These are phyloP conservation scores for Amphipyra berbera DNA, from an alignment of 2,888 invertebrate species.

Conservation along the genomic window DNA sequence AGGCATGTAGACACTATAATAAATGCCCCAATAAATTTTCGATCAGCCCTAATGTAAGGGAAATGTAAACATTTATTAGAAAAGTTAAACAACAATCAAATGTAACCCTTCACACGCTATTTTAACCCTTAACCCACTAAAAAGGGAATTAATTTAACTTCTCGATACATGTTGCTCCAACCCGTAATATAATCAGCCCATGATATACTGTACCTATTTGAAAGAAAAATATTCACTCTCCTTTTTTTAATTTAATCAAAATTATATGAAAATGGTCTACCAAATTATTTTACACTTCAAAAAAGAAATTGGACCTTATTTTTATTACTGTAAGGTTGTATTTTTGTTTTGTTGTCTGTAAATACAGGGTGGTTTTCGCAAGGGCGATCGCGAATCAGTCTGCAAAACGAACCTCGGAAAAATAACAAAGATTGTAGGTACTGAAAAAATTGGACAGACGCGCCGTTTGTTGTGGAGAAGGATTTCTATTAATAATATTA, in stretches of 20 bases:
- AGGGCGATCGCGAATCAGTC: constrained; percentile 64
- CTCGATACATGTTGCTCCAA: constrained; percentile 27
- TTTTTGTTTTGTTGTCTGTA: constrained; percentile 17
- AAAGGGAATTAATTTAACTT: constrained; percentile 36
- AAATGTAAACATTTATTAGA: constrained; percentile 25
- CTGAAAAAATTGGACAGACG: constrained; percentile 57
- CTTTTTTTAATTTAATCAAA: constrained; percentile 67
- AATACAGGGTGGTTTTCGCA: constrained; percentile 34
- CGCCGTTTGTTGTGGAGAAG: constrained; percentile 38
- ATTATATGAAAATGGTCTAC: constrained; percentile 61
- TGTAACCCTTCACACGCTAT: constrained; percentile 22
- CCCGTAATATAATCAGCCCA: constrained; percentile 35
- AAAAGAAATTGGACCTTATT: constrained; percentile 20
- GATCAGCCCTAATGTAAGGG: too few relatives aligned
- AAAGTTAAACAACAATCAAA: constrained; percentile 30
- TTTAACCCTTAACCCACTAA: constrained; percentile 22
- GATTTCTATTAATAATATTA: constrained; percentile 16
- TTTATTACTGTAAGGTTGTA: constrained; percentile 9
- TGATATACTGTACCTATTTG: constrained; percentile 54
- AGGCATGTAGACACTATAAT: too few relatives aligned
- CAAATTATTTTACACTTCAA: constrained; percentile 7
- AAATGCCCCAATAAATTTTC: too few relatives aligned
- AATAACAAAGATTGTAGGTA: constrained; percentile 62
- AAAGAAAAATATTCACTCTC: constrained; percentile 62
- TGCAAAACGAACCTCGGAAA: constrained; percentile 62